Percentiles rank a stretch among this genome's conserved stretches.
Conservation (phyloP, 2,797 vertebrate genomes). For the Atherinosoma microstoma region DNA sequence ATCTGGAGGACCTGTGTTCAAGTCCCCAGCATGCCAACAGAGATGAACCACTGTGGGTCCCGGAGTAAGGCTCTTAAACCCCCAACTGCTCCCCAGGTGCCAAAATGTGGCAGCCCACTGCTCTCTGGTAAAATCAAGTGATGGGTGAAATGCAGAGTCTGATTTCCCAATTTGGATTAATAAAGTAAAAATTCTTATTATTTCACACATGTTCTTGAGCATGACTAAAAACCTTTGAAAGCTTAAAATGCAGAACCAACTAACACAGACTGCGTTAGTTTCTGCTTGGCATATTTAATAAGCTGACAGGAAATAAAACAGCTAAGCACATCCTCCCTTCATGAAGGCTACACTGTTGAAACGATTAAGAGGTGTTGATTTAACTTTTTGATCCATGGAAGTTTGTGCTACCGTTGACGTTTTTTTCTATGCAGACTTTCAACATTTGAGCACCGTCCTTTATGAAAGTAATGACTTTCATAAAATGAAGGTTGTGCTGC, state of each 20-base stretch:
- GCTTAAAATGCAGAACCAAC: neutral
- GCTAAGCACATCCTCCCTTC: slow-evolving; percentile 5
- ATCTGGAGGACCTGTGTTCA: neutral
- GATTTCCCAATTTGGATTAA: no score
- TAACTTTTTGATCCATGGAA: slow-evolving; percentile 15
- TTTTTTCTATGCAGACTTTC: neutral
- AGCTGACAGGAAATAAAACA: neutral
- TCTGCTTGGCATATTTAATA: neutral
- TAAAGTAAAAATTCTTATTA: neutral
- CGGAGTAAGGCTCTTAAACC: no score
- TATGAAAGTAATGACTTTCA: neutral
- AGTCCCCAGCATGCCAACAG: neutral
- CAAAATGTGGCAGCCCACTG: no score
- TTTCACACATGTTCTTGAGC: neutral
- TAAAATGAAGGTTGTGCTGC: slow-evolving; percentile 4
- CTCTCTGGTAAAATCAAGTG: no score
- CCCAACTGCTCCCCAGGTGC: no score
- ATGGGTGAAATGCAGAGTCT: no score
- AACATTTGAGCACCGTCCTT: neutral
- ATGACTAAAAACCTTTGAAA: neutral
- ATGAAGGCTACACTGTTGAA: neutral
- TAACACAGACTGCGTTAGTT: neutral
- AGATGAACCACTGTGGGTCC: no score
- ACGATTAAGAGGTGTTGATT: slow-evolving; percentile 14
- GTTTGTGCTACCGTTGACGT: neutral